phyloP scores from a whole-genome alignment of 1,140 invertebrate genomes.

The Diplogasteroides magnus region DNA sequence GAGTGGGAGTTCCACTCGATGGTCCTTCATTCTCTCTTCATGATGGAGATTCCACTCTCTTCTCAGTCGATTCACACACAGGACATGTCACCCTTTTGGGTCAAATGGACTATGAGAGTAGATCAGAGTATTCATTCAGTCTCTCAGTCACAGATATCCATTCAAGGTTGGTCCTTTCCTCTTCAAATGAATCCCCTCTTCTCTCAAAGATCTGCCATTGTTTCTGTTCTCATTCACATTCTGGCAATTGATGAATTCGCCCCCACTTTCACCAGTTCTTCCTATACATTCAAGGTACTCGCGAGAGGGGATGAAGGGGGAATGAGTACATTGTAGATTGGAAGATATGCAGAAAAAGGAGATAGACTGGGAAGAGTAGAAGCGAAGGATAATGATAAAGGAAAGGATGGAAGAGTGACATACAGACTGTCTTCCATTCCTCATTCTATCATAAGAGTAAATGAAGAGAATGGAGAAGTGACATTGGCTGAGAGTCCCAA shows the following conservation, averaged over 20 bases:
- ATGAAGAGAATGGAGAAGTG: not conserved
- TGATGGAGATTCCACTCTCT: constrained; percentile 3
- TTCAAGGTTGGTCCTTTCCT: not conserved
- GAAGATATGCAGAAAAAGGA: not conserved
- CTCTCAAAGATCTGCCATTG: constrained; percentile 35
- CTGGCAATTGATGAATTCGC: constrained; percentile 48
- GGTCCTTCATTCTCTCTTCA: constrained; percentile 1
- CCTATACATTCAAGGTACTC: constrained; percentile 46
- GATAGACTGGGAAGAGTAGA: not conserved
- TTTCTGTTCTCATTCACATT: constrained; percentile 37
- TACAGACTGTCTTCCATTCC: not conserved
- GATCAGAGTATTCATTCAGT: constrained; percentile 30
- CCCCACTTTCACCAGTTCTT: constrained; percentile 40
- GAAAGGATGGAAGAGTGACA: not conserved
- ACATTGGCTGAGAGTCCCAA: not conserved
- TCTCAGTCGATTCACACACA: constrained; percentile 19
- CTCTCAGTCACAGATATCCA: constrained; percentile 35
- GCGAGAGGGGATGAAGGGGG: too few species aligned
- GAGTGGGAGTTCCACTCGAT: not conserved
- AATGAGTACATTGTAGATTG: not conserved
- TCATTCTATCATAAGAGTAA: not conserved
- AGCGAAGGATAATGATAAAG: not conserved
- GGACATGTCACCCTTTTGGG: constrained; percentile 19
- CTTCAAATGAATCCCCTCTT: not conserved
- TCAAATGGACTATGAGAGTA: constrained; percentile 30